Percentiles rank a stretch among this genome's conserved stretches.
phyloP scores from a whole-genome alignment of 1,140 invertebrate genomes.

The Protaetia brevitarsis region DNA sequence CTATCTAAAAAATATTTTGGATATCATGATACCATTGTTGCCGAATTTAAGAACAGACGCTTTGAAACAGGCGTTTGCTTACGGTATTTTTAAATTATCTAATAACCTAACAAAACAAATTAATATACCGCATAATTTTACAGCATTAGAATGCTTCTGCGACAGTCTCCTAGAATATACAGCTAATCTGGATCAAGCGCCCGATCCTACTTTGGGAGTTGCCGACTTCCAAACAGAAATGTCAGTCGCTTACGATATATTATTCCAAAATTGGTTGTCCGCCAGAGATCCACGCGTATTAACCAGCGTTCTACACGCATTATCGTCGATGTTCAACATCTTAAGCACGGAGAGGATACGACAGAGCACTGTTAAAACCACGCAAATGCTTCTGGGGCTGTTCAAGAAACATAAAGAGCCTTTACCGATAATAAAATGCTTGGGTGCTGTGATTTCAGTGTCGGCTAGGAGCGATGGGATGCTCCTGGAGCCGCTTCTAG shows the following conservation, averaged over 20 bases:
- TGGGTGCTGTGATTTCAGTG: constrained; percentile 64
- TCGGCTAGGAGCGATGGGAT: constrained; percentile 50
- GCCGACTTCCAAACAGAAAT: constrained; percentile 76
- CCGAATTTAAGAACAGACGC: constrained; percentile 71
- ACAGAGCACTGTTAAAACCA: constrained; percentile 68
- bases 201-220: constrained; percentile 66
- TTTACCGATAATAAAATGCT: constrained; percentile 72
- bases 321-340: constrained; percentile 76
- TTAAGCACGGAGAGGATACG: constrained; percentile 68
- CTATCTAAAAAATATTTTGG: constrained; percentile 76
- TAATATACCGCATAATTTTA: constrained; percentile 37
- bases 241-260: constrained; percentile 72
- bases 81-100: constrained; percentile 55
- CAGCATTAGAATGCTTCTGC: constrained; percentile 78
- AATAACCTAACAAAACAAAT: neutral
- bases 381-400: constrained; percentile 68
- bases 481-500: constrained; percentile 58
- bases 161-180: constrained; percentile 84
- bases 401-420: constrained; percentile 69
- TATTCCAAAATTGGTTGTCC: constrained; percentile 76
- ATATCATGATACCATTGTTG: constrained; percentile 75
- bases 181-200: constrained; percentile 60
- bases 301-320: constrained; percentile 67
- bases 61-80: constrained; percentile 76
- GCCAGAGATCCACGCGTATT: constrained; percentile 71